Evolutionary conservation across 1,140 invertebrate genomes (phyloP).

Genomic region (Copidosoma floridanum): DNA sequence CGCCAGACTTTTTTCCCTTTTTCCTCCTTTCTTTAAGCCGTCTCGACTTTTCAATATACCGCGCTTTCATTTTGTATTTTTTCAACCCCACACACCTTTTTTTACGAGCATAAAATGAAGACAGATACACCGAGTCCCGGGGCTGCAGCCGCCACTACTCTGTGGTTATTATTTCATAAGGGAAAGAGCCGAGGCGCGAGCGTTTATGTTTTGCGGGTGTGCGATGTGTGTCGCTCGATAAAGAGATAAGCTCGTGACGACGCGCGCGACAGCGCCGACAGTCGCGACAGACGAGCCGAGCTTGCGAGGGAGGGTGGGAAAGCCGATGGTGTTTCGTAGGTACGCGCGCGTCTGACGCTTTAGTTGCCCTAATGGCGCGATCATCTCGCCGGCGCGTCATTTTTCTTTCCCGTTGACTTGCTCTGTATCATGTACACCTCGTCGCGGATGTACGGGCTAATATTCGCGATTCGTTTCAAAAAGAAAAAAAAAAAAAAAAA

Average conservation of each 20-base stretch:
- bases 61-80: constrained; percentile 21
- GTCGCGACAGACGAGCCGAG: too few species aligned
- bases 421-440: too few species aligned
- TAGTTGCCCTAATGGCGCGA: too few species aligned
- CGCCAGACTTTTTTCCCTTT: not conserved
- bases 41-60: constrained; percentile 34
- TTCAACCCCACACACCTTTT: not conserved
- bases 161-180: constrained; percentile 39
- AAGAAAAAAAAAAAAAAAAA: too few species aligned
- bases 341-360: too few species aligned
- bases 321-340: too few species aligned
- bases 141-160: not conserved
- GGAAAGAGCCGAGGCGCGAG: not conserved
- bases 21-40: constrained; percentile 8
- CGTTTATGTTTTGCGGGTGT: not conserved
- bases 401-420: too few species aligned
- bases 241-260: constrained; percentile 12
- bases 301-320: too few species aligned
- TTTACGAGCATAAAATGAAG: constrained; percentile 36
- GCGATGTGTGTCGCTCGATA: not conserved
- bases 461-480: too few species aligned
- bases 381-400: too few species aligned
- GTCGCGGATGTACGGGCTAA: too few species aligned
- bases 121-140: constrained; percentile 38
- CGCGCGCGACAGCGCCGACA: not conserved